Evolutionary conservation across 64 coral and sea anemone species (phyloP).

Genomic region (Dendrophyllia cribrosa): DNA sequence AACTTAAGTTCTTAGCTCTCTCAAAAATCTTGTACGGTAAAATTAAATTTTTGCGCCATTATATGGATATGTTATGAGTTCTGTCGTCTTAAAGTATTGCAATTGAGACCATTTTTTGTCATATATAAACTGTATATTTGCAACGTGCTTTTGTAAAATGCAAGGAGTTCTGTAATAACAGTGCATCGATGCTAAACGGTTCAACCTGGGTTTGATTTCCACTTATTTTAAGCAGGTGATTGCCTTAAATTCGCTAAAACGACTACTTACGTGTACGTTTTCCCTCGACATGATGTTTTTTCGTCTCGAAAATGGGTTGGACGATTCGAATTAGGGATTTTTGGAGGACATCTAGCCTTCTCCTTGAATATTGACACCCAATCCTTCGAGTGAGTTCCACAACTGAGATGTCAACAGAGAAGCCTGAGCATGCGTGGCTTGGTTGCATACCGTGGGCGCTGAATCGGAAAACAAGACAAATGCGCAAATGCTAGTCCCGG

Average conservation of each 20-base stretch:
- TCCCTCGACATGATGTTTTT: constrained; percentile 17
- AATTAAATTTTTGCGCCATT: too few species aligned
- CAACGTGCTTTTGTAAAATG: too few species aligned
- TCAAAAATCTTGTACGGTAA: too few species aligned
- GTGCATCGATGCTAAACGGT: too few species aligned
- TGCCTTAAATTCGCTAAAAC: background rate
- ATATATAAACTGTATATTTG: too few species aligned
- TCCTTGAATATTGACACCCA: background rate
- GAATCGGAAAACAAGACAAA: background rate
- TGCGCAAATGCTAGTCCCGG: too few species aligned
- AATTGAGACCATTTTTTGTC: too few species aligned
- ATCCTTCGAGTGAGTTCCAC: background rate
- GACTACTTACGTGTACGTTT: constrained; percentile 41
- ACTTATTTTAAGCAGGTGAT: background rate
- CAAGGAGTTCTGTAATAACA: too few species aligned
- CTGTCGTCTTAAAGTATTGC: too few species aligned
- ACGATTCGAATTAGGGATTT: background rate
- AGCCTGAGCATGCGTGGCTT: constrained; percentile 32
- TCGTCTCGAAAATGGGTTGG: background rate
- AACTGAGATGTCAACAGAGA: constrained; percentile 1
- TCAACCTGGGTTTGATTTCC: background rate
- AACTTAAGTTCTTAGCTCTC: too few species aligned
- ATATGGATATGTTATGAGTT: too few species aligned
- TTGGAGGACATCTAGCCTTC: background rate
- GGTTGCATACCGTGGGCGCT: constrained; percentile 21